These are phyloP conservation scores for Idris sp. DNA, from an alignment of 1,140 invertebrate species.

Conservation along the genomic window DNA sequence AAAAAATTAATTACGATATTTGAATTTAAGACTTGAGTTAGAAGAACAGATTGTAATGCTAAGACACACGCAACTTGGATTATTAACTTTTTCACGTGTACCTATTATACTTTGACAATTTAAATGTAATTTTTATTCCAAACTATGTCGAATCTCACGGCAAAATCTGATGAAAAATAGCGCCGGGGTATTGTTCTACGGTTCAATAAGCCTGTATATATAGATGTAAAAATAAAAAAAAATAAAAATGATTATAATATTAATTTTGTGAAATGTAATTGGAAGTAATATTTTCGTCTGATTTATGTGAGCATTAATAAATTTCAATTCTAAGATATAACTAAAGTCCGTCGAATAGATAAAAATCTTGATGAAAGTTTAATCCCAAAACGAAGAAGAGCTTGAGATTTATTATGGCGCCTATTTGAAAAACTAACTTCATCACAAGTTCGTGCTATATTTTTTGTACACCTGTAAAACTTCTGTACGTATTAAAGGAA, in stretches of 20 bases:
- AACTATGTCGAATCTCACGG: constrained; percentile 5
- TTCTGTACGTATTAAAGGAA: constrained; percentile 16
- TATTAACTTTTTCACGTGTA: constrained; percentile 37
- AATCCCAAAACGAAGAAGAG: too few relatives aligned
- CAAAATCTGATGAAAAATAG: constrained; percentile 20
- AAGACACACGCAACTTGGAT: constrained; percentile 32
- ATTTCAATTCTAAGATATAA: constrained; percentile 6
- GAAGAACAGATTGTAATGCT: constrained; percentile 26
- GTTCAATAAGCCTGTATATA: constrained; percentile 24
- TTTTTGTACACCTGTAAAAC: constrained; percentile 43
- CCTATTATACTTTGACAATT: constrained; percentile 30
- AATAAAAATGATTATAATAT: too few relatives aligned
- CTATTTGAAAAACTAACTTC: constrained; percentile 19
- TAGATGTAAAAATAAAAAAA: too few relatives aligned
- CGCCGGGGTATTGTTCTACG: constrained; percentile 1
- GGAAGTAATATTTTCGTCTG: too few relatives aligned
- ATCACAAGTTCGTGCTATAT: constrained; percentile 19
- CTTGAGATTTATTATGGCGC: constrained; percentile 13
- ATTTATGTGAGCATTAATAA: constrained; percentile 12
- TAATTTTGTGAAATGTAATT: too few relatives aligned
- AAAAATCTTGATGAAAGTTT: too few relatives aligned
- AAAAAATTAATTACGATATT: constrained; percentile 57
- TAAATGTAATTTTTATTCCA: constrained; percentile 40
- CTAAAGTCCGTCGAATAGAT: constrained; percentile 10
- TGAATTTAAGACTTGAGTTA: constrained; percentile 44